These are phyloP conservation scores for Agelas oroides DNA, from an alignment of 37 sponge, comb jelly and placozoan genomes.

Conservation along the genomic window DNA sequence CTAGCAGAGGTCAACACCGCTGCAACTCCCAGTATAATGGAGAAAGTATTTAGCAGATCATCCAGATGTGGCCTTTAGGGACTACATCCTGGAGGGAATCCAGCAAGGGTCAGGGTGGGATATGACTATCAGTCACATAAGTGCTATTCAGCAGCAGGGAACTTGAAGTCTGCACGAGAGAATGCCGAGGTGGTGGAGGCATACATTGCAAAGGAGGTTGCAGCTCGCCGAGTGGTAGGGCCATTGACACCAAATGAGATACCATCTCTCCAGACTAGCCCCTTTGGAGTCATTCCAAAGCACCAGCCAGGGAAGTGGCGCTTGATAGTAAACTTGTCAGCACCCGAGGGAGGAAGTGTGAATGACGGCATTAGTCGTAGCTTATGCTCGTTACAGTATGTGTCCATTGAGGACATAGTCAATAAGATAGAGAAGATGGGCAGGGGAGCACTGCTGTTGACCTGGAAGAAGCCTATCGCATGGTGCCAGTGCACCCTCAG, in stretches of 20 bases:
- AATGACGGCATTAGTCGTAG: slow-evolving; percentile 28
- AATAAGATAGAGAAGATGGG: not conserved
- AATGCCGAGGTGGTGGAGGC: slow-evolving; percentile 14
- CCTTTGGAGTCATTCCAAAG: slow-evolving; percentile 43
- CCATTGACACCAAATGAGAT: not conserved
- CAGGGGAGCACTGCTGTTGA: slow-evolving; percentile 18
- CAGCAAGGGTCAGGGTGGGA: slow-evolving; percentile 19
- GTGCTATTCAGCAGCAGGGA: not conserved
- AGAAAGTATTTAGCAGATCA: not conserved
- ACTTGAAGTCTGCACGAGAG: not conserved
- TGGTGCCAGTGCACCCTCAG: slow-evolving; percentile 8
- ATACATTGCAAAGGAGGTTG: too few relatives aligned
- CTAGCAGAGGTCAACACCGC: not conserved
- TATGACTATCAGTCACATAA: not conserved
- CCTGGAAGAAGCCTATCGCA: slow-evolving; percentile 10
- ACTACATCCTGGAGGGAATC: slow-evolving; percentile 15
- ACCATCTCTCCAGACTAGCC: slow-evolving; percentile 14
- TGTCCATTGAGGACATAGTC: slow-evolving; percentile 8
- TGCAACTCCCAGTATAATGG: slow-evolving; percentile 14
- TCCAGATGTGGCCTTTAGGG: slow-evolving; percentile 19
- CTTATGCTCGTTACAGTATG: slow-evolving; percentile 24
- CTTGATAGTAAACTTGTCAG: slow-evolving; percentile 7
- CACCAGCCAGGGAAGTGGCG: slow-evolving; percentile 39
- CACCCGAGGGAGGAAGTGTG: slow-evolving; percentile 6
- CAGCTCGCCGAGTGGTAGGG: not conserved